A percentile compares a stretch with the other conserved stretches of the same genome.
Conservation (phyloP, 2,888 invertebrate species). For the Clunio marinus region DNA sequence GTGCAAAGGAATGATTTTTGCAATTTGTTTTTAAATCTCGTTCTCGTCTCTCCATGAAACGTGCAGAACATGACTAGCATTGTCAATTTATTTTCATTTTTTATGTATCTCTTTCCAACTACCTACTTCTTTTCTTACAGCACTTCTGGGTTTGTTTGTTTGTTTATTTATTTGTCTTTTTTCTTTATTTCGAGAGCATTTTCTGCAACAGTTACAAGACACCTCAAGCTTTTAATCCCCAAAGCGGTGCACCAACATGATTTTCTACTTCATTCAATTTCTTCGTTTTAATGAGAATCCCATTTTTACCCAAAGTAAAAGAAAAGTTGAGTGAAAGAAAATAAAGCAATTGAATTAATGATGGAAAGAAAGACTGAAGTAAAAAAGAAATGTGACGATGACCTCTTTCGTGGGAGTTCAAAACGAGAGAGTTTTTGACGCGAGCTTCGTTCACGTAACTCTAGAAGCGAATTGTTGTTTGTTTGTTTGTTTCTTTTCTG, state of each 20-base stretch:
- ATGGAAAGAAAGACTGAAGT: not conserved
- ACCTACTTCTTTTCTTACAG: not conserved
- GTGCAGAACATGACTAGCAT: conserved; percentile 24
- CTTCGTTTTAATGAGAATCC: not conserved
- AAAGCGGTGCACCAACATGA: not conserved
- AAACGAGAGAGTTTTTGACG: conserved; percentile 11
- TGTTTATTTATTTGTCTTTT: too few species aligned
- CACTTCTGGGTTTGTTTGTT: not conserved
- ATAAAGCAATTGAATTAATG: not conserved
- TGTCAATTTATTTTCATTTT: conserved; percentile 6
- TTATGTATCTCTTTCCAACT: not conserved
- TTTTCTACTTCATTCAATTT: not conserved
- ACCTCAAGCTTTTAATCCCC: not conserved
- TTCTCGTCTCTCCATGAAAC: too few species aligned
- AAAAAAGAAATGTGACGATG: conserved; percentile 27
- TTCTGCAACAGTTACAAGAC: not conserved
- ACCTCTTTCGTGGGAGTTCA: conserved; percentile 30
- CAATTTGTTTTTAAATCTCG: conserved; percentile 33
- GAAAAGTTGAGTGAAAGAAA: not conserved
- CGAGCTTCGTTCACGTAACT: too few species aligned
- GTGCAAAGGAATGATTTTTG: not conserved
- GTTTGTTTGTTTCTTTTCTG: too few species aligned
- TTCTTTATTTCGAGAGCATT: too few species aligned
- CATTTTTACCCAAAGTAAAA: not conserved
- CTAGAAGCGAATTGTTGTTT: too few species aligned